Percentiles rank a stretch among this genome's conserved stretches.
These are phyloP conservation scores for Aphidius colemani DNA, from an alignment of 2,888 invertebrate species.

Conservation along the genomic window DNA sequence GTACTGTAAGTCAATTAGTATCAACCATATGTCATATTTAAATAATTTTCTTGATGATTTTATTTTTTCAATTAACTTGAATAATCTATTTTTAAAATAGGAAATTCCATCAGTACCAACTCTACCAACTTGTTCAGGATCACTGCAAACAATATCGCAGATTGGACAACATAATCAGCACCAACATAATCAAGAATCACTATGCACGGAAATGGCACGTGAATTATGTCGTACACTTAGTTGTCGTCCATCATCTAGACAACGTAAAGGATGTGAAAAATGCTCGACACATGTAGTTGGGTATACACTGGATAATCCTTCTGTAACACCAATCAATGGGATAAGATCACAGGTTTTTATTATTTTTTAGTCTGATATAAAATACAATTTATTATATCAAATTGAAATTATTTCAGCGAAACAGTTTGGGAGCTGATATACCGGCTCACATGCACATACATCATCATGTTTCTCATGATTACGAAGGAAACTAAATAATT, in stretches of 20 bases:
- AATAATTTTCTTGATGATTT: not conserved
- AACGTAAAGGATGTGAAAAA: conserved; percentile 70
- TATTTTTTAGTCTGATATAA: not conserved
- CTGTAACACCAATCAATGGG: conserved; percentile 60
- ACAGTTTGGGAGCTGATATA: conserved; percentile 60
- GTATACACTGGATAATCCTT: conserved; percentile 60
- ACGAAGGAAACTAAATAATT: conserved; percentile 45
- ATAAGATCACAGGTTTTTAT: conserved; percentile 52
- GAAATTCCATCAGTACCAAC: conserved; percentile 45
- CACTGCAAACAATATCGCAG: conserved; percentile 59
- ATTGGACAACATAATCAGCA: conserved; percentile 52
- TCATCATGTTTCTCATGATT: conserved; percentile 52
- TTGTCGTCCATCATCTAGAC: conserved; percentile 69
- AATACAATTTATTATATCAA: not conserved
- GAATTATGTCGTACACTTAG: conserved; percentile 71
- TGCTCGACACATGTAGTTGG: conserved; percentile 61
- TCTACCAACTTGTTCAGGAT: conserved; percentile 52
- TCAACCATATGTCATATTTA: conserved; percentile 7
- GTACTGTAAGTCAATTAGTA: conserved; percentile 13
- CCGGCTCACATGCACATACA: conserved; percentile 61
- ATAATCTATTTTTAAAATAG: conserved; percentile 31
- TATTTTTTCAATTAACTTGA: not conserved
- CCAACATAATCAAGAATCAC: conserved; percentile 65
- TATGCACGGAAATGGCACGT: conserved; percentile 80
- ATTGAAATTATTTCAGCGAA: conserved; percentile 50